Evolutionary conservation across 2,113 vertebrate genomes (phyloP).

Genomic region (Callaeas wilsoni): DNA sequence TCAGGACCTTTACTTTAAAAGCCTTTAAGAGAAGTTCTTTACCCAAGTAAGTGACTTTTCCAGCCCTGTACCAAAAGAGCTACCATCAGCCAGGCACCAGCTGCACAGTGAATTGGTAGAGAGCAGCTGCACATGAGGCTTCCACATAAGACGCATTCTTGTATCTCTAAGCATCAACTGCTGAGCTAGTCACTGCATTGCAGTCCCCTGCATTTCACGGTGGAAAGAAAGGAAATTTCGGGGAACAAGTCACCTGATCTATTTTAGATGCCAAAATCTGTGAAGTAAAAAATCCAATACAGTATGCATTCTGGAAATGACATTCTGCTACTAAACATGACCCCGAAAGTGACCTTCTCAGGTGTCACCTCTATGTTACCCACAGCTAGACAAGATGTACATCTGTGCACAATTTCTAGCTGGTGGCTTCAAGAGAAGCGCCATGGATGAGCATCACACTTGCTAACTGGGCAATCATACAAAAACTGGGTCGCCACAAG

Average conservation of each 20-base stretch:
- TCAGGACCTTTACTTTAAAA: not conserved
- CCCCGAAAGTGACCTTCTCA: not conserved
- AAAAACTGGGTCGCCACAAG: accelerated
- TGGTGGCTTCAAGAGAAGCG: not conserved
- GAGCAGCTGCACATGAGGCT: not conserved
- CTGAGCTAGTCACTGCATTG: not conserved
- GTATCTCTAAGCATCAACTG: not conserved
- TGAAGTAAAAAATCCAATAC: too few relatives aligned
- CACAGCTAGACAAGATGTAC: not conserved
- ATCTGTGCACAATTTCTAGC: not conserved
- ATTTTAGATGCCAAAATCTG: not conserved
- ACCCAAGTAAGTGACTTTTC: not conserved
- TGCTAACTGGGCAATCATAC: not conserved
- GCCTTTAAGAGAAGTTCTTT: not conserved
- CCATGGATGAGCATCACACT: not conserved
- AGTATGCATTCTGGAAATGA: not conserved
- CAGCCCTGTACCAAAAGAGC: not conserved
- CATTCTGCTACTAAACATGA: not conserved
- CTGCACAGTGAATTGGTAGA: not conserved
- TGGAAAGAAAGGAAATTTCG: not conserved
- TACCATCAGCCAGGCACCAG: not conserved
- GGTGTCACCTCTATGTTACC: not conserved
- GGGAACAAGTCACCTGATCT: not conserved
- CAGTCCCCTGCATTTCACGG: not conserved
- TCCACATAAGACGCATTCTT: not conserved